phyloP scores from a whole-genome alignment of 2,797 vertebrate species.

The Telmatherina bonti region DNA sequence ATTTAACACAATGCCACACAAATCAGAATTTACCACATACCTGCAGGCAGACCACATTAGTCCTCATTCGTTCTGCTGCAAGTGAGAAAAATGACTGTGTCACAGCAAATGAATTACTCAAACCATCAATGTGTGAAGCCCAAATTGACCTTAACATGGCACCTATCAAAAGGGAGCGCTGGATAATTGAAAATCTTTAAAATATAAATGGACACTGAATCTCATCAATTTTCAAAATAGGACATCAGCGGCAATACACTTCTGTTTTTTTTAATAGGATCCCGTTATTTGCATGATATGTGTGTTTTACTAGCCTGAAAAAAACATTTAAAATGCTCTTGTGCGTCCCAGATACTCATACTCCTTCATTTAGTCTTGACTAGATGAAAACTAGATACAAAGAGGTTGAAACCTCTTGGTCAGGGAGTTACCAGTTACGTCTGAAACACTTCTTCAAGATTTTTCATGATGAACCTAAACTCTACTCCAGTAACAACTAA shows the following conservation, averaged over 20 bases:
- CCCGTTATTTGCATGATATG: conserved; percentile 16
- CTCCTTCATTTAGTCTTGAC: neutral
- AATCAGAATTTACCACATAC: conserved; percentile 59
- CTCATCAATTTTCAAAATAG: conserved; percentile 55
- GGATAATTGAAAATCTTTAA: conserved; percentile 79
- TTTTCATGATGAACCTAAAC: neutral
- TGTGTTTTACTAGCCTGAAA: conserved; percentile 18
- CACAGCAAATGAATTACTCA: conserved; percentile 71
- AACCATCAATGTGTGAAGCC: conserved; percentile 55
- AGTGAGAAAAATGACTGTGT: conserved; percentile 75
- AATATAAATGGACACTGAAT: conserved; percentile 72
- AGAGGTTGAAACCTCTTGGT: neutral
- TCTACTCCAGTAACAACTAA: neutral
- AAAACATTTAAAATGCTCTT: conserved; percentile 9
- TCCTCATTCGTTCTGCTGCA: conserved; percentile 68
- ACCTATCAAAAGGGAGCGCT: conserved; percentile 55
- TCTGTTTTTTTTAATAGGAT: conserved; percentile 15
- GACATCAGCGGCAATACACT: conserved; percentile 42
- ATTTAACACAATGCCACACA: conserved; percentile 32
- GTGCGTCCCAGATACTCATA: neutral
- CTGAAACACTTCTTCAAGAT: neutral
- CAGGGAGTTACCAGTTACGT: neutral
- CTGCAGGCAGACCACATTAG: conserved; percentile 59
- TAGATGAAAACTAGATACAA: too few relatives aligned
- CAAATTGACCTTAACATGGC: conserved; percentile 75